A percentile compares a stretch with the other conserved stretches of the same genome.
Conservation (phyloP, 2,888 invertebrate genomes). For the Tipula vernalis region DNA sequence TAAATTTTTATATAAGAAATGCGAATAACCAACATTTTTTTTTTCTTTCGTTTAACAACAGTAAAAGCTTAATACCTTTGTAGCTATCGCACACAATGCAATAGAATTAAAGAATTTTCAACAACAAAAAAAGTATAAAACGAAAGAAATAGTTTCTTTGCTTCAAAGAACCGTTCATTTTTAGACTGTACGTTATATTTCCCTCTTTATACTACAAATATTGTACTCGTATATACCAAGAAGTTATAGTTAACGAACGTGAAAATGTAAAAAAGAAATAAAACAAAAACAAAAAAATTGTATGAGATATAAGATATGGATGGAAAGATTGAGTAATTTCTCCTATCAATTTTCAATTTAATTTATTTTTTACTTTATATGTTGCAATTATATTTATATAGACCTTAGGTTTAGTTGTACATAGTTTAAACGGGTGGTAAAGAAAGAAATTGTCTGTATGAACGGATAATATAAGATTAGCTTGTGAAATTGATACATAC, state of each 20-base stretch:
- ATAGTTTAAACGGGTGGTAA: neutral
- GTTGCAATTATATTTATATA: neutral
- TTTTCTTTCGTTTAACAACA: neutral
- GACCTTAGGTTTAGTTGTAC: neutral
- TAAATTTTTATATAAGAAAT: neutral
- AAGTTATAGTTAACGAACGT: neutral
- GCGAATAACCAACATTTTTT: neutral
- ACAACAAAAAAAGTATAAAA: neutral
- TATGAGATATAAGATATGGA: neutral
- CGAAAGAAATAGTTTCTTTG: neutral
- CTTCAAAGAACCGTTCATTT: constrained; percentile 4
- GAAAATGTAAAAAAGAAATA: neutral
- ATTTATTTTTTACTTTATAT: neutral
- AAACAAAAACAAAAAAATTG: neutral
- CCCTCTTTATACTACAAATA: neutral
- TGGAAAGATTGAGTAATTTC: constrained; percentile 4
- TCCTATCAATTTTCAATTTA: neutral
- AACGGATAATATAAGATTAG: neutral
- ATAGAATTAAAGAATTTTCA: neutral
- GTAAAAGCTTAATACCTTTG: neutral
- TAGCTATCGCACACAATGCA: neutral
- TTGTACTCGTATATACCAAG: neutral
- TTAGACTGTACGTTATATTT: neutral
- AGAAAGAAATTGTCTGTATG: neutral
- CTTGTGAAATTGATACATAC: neutral